phyloP scores from a whole-genome alignment of 2,888 invertebrate genomes.

The Caenorhabditis uteleia region DNA sequence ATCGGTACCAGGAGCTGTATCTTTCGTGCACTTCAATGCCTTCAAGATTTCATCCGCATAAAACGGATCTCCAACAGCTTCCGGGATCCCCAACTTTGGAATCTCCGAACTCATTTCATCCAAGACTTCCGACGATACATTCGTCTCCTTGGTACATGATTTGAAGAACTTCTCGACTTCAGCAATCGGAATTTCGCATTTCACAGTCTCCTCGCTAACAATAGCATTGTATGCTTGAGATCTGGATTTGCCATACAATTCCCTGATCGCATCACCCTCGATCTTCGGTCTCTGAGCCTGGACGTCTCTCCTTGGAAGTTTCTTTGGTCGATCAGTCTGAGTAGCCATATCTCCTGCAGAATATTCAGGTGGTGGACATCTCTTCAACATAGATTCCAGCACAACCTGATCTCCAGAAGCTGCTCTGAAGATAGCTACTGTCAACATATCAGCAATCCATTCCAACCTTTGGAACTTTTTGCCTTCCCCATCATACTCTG shows the following conservation, averaged over 20 bases:
- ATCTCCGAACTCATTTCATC: conserved; percentile 1
- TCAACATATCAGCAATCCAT: conserved; percentile 1
- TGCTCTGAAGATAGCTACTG: conserved; percentile 5
- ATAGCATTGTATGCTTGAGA: no score
- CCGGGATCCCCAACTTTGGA: not conserved
- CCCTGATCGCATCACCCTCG: no score
- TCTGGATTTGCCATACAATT: no score
- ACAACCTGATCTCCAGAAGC: conserved; percentile 3
- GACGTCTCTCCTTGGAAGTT: not conserved
- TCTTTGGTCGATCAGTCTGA: conserved; percentile 2
- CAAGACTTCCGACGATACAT: conserved; percentile 4
- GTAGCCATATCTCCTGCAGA: conserved; percentile 9
- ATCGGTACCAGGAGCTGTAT: conserved; percentile 1
- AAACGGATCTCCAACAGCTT: not conserved
- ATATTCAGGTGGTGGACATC: conserved; percentile 2
- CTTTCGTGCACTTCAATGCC: not conserved
- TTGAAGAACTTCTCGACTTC: conserved; percentile 6
- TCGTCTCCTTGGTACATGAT: conserved; percentile 1
- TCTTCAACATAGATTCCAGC: not conserved
- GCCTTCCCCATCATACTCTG: conserved; percentile 1
- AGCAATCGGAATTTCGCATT: conserved; percentile 1
- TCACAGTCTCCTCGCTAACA: no score
- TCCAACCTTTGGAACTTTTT: conserved; percentile 4
- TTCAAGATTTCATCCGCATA: not conserved
- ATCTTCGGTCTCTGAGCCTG: no score